A percentile compares a stretch with the other conserved stretches of the same genome.
Evolutionary conservation across 2,888 invertebrate genomes (phyloP).

Genomic region (Nemapogon koenigi): DNA sequence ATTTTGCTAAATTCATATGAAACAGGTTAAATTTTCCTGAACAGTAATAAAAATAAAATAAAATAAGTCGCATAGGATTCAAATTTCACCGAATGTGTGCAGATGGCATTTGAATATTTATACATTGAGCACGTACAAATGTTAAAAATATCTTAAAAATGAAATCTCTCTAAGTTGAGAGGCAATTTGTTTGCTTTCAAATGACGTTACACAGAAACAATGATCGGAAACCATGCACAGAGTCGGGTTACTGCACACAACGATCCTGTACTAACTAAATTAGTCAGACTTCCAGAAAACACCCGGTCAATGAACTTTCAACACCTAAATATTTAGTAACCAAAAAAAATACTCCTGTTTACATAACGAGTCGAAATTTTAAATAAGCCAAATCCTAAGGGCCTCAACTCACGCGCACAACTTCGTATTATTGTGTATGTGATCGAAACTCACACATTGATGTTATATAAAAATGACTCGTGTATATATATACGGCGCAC

Average conservation of each 20-base stretch:
- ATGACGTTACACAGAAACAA: background rate
- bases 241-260: no score
- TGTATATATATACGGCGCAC: slow-evolving; percentile 58
- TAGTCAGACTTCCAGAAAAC: slow-evolving; percentile 62
- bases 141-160: no score
- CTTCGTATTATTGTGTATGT: slow-evolving; percentile 50
- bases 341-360: slow-evolving; percentile 48
- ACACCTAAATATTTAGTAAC: slow-evolving; percentile 54
- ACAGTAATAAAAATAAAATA: no score
- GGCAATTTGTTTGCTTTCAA: no score
- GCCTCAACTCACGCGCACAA: slow-evolving; percentile 44
- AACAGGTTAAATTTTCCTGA: no score
- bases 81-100: no score
- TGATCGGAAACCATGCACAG: slow-evolving; percentile 20
- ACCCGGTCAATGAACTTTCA: slow-evolving; percentile 50
- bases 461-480: slow-evolving; percentile 53
- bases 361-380: slow-evolving; percentile 57
- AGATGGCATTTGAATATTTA: no score
- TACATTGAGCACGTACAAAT: no score
- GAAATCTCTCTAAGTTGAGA: no score
- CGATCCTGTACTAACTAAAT: slow-evolving; percentile 46
- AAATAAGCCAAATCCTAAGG: slow-evolving; percentile 51
- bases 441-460: slow-evolving; percentile 36
- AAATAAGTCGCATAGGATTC: no score
- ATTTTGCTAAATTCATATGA: no score